Evolutionary conservation across 1,140 invertebrate species (phyloP), one percentile per base, ranked within the genome.

Genomic region (Trachymyrmex septentrionalis): DNA sequence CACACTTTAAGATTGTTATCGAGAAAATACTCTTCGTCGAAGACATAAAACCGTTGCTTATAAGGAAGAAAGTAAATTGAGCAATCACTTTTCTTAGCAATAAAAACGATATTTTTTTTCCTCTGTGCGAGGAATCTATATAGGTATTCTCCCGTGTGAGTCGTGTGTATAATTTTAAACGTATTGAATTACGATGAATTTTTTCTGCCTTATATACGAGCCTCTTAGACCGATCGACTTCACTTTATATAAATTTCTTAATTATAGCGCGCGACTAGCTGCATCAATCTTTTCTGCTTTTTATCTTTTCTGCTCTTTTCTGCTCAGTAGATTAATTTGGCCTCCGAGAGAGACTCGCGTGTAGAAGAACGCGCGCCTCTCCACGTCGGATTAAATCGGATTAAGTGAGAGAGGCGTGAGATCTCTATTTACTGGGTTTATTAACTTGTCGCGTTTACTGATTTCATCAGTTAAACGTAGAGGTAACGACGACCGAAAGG

Each of bases 91-190:
- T 44, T 44, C 38, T 44, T 44, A 44, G 38, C 9, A 44, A 44
- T 44, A 44, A 44, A 44, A 44, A 12, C 12, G 38, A 44, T 10
- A 44, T 44, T 44, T 44, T 44, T 44, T 44, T 44, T 44, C 12
- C 38, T 44, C 38, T 44, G 9, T 44, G 38, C 55, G 19, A 12
- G 19, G 27, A 19, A 73, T 30, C 53, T 24, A 12, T 27, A 27
- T 27, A 30, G 34, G 21, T 50, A 14, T 24, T 6, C 21, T 24
- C n/a, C 10, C 4, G 38, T 21, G 6, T n/a, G n/a, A 7, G 24
- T 38, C 38, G 66, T 30, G 12, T 3, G 30, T 27, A 69, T 69
- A 69, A 50, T 69, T 69, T 69, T 69, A 69, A 44, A 69, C 21
- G 21, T 21, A n/a, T 14, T 10, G 19, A 66, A 10, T 21, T 66